Evolutionary conservation across 2,113 vertebrate species (phyloP).

Genomic region (Hucho hucho): DNA sequence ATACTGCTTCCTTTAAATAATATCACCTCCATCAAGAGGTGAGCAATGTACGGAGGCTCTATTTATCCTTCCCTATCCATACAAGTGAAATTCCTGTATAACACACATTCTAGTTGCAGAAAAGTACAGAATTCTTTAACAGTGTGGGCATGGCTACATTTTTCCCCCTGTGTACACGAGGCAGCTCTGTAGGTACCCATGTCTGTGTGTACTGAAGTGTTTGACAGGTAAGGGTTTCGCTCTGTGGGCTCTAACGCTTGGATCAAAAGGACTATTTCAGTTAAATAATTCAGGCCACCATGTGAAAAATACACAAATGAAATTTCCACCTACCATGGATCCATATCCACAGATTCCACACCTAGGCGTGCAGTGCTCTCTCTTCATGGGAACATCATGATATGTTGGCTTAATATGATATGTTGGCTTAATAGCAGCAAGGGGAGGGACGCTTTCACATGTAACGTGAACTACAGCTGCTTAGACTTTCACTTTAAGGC

Average conservation of each 20-base stretch:
- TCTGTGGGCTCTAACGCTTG: slow-evolving; percentile 41
- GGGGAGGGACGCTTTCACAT: slow-evolving; percentile 42
- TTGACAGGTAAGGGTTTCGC: slow-evolving; percentile 58
- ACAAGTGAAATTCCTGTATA: not conserved
- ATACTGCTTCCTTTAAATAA: not conserved
- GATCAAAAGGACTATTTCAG: slow-evolving; percentile 60
- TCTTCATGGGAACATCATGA: slow-evolving; percentile 35
- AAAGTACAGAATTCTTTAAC: not conserved
- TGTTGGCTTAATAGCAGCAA: slow-evolving; percentile 40
- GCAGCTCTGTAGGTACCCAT: slow-evolving; percentile 16
- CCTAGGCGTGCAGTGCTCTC: slow-evolving; percentile 12
- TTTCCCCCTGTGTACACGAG: not conserved
- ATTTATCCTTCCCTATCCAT: not conserved
- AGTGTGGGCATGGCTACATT: not conserved
- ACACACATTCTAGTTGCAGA: not conserved
- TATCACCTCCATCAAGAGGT: not conserved
- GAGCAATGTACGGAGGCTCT: not conserved
- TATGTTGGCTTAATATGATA: slow-evolving; percentile 41
- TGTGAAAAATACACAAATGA: slow-evolving; percentile 49
- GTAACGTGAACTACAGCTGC: slow-evolving; percentile 37
- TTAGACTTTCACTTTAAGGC: slow-evolving; percentile 58
- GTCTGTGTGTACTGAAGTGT: slow-evolving; percentile 50
- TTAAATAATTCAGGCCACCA: slow-evolving; percentile 68
- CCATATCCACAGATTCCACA: slow-evolving; percentile 5
- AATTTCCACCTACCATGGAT: slow-evolving; percentile 47